Conservation (phyloP, 2,888 invertebrate genomes). For the Eretmocerus hayati region DNA sequence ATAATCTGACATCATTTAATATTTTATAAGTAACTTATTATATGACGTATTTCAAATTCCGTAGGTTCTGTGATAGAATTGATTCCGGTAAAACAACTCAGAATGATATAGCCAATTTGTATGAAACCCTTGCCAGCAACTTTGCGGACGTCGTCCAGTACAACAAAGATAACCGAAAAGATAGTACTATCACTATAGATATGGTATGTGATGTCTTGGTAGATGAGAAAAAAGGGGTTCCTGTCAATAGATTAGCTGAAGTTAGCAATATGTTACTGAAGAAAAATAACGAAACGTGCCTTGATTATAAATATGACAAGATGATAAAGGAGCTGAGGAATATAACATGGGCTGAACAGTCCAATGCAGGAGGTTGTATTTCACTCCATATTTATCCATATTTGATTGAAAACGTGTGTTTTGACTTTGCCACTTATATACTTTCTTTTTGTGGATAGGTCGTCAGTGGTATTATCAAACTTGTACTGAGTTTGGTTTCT, state of each 20-base stretch:
- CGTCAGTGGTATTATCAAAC: conserved; percentile 94
- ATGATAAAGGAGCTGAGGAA: conserved; percentile 65
- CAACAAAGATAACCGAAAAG: conserved; percentile 80
- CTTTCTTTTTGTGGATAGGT: conserved; percentile 42
- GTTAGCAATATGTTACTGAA: conserved; percentile 66
- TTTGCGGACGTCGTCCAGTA: conserved; percentile 92
- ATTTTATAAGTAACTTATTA: background rate
- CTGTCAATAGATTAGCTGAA: conserved; percentile 63
- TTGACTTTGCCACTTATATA: background rate
- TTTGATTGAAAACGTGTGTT: conserved; percentile 6
- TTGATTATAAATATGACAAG: conserved; percentile 75
- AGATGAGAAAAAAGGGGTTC: conserved; percentile 53
- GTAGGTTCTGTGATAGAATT: conserved; percentile 69
- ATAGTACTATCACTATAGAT: conserved; percentile 71
- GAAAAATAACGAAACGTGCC: conserved; percentile 63
- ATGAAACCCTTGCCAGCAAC: conserved; percentile 72
- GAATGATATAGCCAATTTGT: conserved; percentile 72
- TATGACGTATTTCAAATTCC: too few relatives aligned
- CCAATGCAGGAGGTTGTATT: conserved; percentile 55
- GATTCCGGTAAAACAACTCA: conserved; percentile 54
- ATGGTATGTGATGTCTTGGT: conserved; percentile 72
- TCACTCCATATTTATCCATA: background rate
- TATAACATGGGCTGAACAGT: conserved; percentile 54
- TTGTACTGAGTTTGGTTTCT: conserved; percentile 93
- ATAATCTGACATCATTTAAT: background rate